Base-by-base conservation (phyloP, 2,888 invertebrate genomes). In the Stegophylla sp. region DNA sequence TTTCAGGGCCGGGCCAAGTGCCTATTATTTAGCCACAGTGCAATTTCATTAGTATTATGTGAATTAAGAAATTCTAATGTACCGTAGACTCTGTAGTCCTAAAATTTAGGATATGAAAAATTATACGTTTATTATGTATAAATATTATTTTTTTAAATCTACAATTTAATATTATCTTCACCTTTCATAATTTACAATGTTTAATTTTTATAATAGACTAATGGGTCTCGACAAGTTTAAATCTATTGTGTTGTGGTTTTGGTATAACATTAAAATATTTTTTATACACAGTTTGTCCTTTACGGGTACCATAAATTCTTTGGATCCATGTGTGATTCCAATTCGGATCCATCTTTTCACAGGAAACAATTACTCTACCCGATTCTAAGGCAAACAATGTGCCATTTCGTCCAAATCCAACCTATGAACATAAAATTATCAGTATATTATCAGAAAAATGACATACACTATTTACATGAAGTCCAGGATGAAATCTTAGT, bases 241-340 rank as follows among this genome's bases (percentile, higher is more conserved):
- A 96, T 84, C 91, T 89, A 79, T 91, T 90, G 86, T 94, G 94
- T 84, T 95, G 92, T 41, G 91, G 90, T 82, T 91, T 88, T 0
- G 95, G 92, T 84, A 96, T 89, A 53, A 97, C 90, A 88, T 97
- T 92, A 84, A 91, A 94, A 86, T 95, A 94, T 85, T 95, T 95
- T 86, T 96, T 96, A 85, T 91, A 91, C 83, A 95, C 92, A 1
- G 88, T 89, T 84, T 91, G 90, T 1, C 89, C 87, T 84, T 91
- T 88, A 81, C 93, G 88, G 0, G 91, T 91, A 0, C 87, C 88
- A 86, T 93, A 92, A 85, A 90, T 86, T 83, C 90, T 87, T 85
- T 90, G 88, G 45, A 94, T 88, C 92, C 94, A 93, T 0, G 89
- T 88, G 85, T 94, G 93, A 20, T 92, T 89, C 91, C 93, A 94